Evolutionary conservation across 2,113 vertebrate genomes (phyloP), one percentile per base, ranked within the genome.

Genomic region (Galbula dea): DNA sequence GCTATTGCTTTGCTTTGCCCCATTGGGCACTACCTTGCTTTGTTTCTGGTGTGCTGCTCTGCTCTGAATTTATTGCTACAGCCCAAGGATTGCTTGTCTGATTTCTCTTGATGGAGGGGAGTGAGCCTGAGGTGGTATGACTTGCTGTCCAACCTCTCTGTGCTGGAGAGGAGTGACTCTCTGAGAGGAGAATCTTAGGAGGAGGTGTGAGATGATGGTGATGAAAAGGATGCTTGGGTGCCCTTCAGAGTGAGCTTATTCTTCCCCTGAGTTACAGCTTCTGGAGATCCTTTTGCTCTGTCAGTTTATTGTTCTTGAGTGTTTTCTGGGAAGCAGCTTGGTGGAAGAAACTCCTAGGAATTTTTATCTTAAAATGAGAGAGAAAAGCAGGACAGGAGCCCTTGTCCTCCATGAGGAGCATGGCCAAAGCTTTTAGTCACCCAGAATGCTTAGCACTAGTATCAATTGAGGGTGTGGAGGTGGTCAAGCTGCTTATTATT

Each of bases 361-460:
- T 39, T 51, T 39, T 45, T 24, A 30, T 39, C 22, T 65, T 61
- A 10, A 59, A 54, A 21, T 45, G 22, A 49, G 15, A n/a, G 26
- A 46, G 21, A 51, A 52, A n/a, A n/a, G 32, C 9, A 52, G 15
- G 45, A 49, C 12, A 37, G 15, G 34, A 71, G 39, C 19, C 22
- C 11, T 46, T 21, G 2, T 54, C 45, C 21, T 65, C 37, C 13
- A 2, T 2, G 17, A 48, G 11, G 34, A 57, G 14, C 24, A 27
- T 0, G 8, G 37, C 45, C 37, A 65, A 36, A 86, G 45, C 46
- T 75, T 43, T 48, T 20, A 17, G 39, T 71, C 27, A 18, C 34
- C 68, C 34, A 8, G 32, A 23, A 9, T 0, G 0, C 4, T 3
- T 16, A 34, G 32, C 49, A 49, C 3, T 48, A 30, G 22, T 48